Conservation (phyloP, 1,140 invertebrate genomes). For the Branchinecta lindahli region DNA sequence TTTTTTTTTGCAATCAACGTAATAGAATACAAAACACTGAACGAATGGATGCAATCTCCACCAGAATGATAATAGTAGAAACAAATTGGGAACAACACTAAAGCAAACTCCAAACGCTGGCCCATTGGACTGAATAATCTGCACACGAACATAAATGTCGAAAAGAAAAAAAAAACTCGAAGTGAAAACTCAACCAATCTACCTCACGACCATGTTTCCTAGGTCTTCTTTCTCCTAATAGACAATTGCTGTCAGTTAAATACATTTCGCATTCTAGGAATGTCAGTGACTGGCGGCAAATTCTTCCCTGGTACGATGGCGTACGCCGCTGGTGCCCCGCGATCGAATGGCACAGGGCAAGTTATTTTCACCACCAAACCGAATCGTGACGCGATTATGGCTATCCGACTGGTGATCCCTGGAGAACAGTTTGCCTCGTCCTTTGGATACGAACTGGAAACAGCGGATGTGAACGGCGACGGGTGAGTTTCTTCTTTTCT, state of each 20-base stretch:
- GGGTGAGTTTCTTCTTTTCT: constrained; percentile 37
- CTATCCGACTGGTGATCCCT: constrained; percentile 44
- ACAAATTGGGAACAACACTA: too few relatives aligned
- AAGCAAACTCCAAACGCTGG: too few relatives aligned
- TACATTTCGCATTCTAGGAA: constrained; percentile 40
- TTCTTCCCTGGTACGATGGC: constrained; percentile 49
- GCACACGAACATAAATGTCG: too few relatives aligned
- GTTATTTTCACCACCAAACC: constrained; percentile 61
- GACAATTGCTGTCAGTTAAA: background rate
- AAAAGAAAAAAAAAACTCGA: too few relatives aligned
- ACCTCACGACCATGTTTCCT: too few relatives aligned
- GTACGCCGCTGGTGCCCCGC: constrained; percentile 70
- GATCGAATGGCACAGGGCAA: constrained; percentile 62
- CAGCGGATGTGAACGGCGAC: constrained; percentile 72
- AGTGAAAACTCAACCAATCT: too few relatives aligned
- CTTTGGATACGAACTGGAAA: constrained; percentile 71
- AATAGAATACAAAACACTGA: too few relatives aligned
- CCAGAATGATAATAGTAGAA: too few relatives aligned
- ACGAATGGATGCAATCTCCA: too few relatives aligned
- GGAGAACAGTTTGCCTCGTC: constrained; percentile 75
- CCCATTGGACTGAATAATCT: too few relatives aligned
- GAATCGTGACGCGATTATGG: constrained; percentile 32
- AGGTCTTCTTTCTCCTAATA: too few relatives aligned
- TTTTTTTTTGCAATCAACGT: too few relatives aligned
- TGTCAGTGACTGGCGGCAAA: constrained; percentile 66